A percentile compares a stretch with the other conserved stretches of the same genome.
Conservation (phyloP, 2,113 vertebrate species). For the Passer domesticus region DNA sequence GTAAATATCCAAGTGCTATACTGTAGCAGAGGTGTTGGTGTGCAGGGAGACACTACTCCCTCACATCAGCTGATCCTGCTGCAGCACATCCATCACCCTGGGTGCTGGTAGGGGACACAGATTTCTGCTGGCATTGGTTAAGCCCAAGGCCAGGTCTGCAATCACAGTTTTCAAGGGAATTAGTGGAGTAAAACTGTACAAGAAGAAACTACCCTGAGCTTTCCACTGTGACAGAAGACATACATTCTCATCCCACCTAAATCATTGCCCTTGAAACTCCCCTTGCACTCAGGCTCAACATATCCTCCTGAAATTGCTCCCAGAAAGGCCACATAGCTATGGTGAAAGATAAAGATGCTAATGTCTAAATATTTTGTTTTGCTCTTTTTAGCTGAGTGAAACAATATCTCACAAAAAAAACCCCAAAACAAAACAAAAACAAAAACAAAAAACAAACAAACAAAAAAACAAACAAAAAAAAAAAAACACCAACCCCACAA, state of each 20-base stretch:
- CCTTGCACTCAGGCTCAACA: background rate
- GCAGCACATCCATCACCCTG: background rate
- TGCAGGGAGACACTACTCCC: background rate
- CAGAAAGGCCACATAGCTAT: background rate
- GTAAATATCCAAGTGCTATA: background rate
- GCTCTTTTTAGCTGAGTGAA: background rate
- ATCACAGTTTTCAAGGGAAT: background rate
- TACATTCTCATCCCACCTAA: background rate
- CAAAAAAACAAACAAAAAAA: background rate
- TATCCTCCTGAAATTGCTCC: background rate
- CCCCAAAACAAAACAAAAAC: no score
- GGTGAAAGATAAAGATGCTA: background rate
- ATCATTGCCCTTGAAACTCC: background rate
- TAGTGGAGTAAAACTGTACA: background rate
- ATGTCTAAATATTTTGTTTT: background rate
- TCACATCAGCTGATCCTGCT: background rate
- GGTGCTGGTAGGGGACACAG: background rate
- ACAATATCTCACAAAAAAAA: background rate
- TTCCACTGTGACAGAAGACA: background rate
- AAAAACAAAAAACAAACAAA: background rate
- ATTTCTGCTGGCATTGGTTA: background rate
- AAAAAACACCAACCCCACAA: background rate
- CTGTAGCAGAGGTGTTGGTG: background rate
- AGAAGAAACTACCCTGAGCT: background rate
- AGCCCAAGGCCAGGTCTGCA: background rate